Evolutionary conservation across 2,113 vertebrate genomes (phyloP).

Genomic region (Laticauda colubrina): DNA sequence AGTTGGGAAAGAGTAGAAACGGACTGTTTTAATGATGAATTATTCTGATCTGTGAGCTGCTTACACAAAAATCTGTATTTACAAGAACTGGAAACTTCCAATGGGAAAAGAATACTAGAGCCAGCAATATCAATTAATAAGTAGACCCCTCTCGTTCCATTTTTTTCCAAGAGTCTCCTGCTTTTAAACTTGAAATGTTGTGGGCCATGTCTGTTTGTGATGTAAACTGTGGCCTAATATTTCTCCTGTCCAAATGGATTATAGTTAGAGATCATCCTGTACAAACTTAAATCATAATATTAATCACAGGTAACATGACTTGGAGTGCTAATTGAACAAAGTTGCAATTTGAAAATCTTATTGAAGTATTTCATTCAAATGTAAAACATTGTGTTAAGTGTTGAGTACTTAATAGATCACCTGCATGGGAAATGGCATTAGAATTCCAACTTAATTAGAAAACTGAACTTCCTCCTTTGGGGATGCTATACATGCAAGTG

Average conservation of each 20-base stretch:
- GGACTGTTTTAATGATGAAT: not conserved
- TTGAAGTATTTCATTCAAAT: not conserved
- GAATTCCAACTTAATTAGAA: not conserved
- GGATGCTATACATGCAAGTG: not conserved
- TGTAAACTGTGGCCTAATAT: not conserved
- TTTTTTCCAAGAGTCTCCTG: not conserved
- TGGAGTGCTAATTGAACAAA: constrained; percentile 7
- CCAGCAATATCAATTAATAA: not conserved
- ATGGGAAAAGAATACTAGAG: not conserved
- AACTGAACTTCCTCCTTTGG: not conserved
- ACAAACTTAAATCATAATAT: not conserved
- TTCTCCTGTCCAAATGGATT: constrained; percentile 8
- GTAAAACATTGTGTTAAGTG: not conserved
- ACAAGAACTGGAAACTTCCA: not conserved
- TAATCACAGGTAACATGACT: not conserved
- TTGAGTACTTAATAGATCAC: not conserved
- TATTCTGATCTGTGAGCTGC: not conserved
- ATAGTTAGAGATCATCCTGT: not conserved
- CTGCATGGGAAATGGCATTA: constrained; percentile 1
- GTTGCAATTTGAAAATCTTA: not conserved
- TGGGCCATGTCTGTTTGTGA: not conserved
- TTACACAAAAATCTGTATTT: not conserved
- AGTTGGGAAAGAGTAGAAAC: not conserved
- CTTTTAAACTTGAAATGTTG: not conserved
- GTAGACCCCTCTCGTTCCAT: not conserved